Evolutionary conservation across 2,888 invertebrate species (phyloP), one percentile per base, ranked within the genome.

Genomic region (Lasioglossum malachurum): DNA sequence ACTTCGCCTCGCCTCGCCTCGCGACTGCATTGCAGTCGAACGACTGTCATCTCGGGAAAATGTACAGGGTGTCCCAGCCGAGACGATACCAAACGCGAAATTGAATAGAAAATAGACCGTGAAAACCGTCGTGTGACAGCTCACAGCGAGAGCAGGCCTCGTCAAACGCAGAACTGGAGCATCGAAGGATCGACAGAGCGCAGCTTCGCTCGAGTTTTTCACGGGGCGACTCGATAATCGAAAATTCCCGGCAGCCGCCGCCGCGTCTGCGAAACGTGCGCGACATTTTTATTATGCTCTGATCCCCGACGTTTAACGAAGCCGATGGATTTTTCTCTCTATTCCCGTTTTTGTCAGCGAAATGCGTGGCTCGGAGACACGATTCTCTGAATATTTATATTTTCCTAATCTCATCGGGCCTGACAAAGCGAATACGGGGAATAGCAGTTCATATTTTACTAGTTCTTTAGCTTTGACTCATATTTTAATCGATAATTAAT

Each of bases 21-120:
- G 31, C 10, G 23, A 41, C 71, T 71, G 71, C 71, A 41, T 23
- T 71, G 71, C 71, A 41, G 71, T 71, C 41, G 71, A 71, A 71
- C 41, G 67, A 35, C 67, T 41, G 41, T 71, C 71, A 71, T 71
- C 71, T 71, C 71, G 38, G 12, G n/a, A 71, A 41, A 71, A 71
- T 23, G 12, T 71, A n/a, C 41, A 41, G n/a, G 38, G 41, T 41
- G 71, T 41, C 71, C 38, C 38, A 23, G n/a, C 38, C 4, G 35
- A 23, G 35, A 69, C 35, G 35, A 38, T 69, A 38, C 23, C 10
- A 23, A 69, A 69, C 64, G 27, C 60, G 27, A 31, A 64, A 64
- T 64, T 64, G 31, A 31, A 64, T 31, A 64, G 64, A 64, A 64
- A 64, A 64, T 64, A 64, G 31, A 31, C 64, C 64, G 64, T 64